These are phyloP conservation scores for Machaerirhynchus nigripectus DNA, from an alignment of 2,113 vertebrate species.

Conservation along the genomic window DNA sequence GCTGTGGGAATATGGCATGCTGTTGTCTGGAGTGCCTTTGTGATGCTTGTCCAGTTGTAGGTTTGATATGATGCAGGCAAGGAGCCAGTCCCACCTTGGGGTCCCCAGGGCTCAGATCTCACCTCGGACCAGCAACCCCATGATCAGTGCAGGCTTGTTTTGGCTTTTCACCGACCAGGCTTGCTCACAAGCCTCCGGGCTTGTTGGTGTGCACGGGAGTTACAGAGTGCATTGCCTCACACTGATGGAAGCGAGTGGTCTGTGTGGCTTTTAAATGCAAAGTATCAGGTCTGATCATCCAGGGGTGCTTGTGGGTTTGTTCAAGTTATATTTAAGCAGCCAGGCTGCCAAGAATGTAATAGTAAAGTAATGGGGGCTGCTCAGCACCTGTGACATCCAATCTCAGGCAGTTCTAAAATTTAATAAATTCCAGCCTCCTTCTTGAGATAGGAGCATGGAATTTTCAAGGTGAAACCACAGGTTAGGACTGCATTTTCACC, in stretches of 20 bases:
- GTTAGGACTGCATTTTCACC: not conserved
- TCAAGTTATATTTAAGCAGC: not conserved
- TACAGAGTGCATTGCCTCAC: not conserved
- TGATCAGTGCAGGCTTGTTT: not conserved
- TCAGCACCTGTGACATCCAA: not conserved
- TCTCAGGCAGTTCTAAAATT: not conserved
- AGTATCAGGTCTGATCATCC: not conserved
- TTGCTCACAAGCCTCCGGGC: not conserved
- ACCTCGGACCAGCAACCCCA: not conserved
- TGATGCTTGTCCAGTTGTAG: not conserved
- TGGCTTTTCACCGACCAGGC: not conserved
- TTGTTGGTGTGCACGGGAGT: not conserved
- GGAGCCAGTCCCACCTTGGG: not conserved
- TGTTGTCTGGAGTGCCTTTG: not conserved
- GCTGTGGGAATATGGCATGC: accelerated
- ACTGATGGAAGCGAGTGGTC: not conserved
- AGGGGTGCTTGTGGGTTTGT: not conserved
- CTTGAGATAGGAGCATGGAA: not conserved
- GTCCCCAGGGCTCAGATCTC: not conserved
- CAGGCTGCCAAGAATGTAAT: not conserved
- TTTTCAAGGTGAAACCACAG: not conserved
- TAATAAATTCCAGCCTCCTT: not conserved
- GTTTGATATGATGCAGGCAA: not conserved
- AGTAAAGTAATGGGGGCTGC: not conserved
- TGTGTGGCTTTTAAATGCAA: not conserved